Evolutionary conservation across 2,888 invertebrate species (phyloP), one percentile per base, ranked within the genome.

Genomic region (Schizaphis graminum): DNA sequence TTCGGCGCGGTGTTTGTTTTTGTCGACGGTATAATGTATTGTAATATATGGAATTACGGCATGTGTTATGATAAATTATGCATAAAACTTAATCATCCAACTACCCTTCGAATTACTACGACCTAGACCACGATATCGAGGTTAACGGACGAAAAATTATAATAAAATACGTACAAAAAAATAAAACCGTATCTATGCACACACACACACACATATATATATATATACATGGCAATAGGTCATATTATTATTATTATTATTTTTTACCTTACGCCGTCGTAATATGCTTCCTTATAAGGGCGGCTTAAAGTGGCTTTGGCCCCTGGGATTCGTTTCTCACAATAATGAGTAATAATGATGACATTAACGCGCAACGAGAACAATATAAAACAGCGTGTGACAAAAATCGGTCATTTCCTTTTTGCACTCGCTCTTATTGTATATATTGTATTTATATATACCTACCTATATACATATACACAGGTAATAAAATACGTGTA

Each of bases 11-110:
- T 91, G 77, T 91, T 77, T 91, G 91, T 77, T 91, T 91, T 91
- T 77, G 77, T 77, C 53, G 26, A 35, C 35, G 67, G 57, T n/a
- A n/a, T 28, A n/a, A 35, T 77, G 7, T 77, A 77, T 77, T 77
- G 35, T 77, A 77, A 77, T 77, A 8, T 35, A 77, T 35, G 7
- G 35, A n/a, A 35, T 4, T 26, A 53, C 13, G 53, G n/a, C 91
- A 77, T 77, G 91, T 91, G 91, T 91, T 26, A 26, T 56, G 35
- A 41, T 77, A 77, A 91, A 91, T 77, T 77, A 53, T 49, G 44
- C n/a, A 91, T 53, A 91, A 35, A 53, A 91, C 77, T 35, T 91
- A 91, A 91, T 91, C 91, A 77, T 77, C 53, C 35, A 53, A 91
- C 53, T 53, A 77, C 41, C 91, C 91, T 49, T 67, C 26, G 24